phyloP scores from a whole-genome alignment of 64 coral and sea anemone genomes.

The Pachyseris speciosa region DNA sequence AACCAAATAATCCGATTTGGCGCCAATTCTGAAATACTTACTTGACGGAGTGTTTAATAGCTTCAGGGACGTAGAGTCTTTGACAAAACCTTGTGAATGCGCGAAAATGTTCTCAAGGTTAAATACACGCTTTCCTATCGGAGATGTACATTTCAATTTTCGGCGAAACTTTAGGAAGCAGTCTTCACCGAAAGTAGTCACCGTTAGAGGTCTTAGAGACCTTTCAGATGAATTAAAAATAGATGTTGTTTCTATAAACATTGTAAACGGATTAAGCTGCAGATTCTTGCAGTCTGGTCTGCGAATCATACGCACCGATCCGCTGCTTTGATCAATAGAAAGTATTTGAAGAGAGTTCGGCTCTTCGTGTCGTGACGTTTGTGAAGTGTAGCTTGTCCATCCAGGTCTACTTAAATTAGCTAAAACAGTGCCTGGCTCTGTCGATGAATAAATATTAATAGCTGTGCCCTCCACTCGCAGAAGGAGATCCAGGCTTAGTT shows the following conservation, averaged over 20 bases:
- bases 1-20: constrained; percentile 68
- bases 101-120: constrained; percentile 39
- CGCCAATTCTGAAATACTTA: constrained; percentile 75
- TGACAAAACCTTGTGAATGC: constrained; percentile 29
- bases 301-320: constrained; percentile 63
- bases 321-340: constrained; percentile 61
- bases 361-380: constrained; percentile 16
- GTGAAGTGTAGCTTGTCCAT: constrained; percentile 63
- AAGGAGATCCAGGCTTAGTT: not conserved
- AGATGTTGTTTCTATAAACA: constrained; percentile 62
- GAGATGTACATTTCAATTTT: constrained; percentile 22
- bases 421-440: constrained; percentile 61
- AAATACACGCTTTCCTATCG: constrained; percentile 47
- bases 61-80: constrained; percentile 51
- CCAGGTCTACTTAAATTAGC: constrained; percentile 64
- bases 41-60: constrained; percentile 45
- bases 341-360: constrained; percentile 48
- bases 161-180: constrained; percentile 80
- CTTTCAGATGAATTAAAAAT: constrained; percentile 32
- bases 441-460: constrained; percentile 79
- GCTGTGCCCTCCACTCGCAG: constrained; percentile 39
- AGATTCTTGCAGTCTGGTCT: constrained; percentile 75
- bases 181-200: constrained; percentile 42
- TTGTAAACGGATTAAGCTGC: constrained; percentile 60
- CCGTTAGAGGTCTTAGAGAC: constrained; percentile 30